Conservation (phyloP, 2,797 vertebrate genomes). For the Leptoclinus maculatus region DNA sequence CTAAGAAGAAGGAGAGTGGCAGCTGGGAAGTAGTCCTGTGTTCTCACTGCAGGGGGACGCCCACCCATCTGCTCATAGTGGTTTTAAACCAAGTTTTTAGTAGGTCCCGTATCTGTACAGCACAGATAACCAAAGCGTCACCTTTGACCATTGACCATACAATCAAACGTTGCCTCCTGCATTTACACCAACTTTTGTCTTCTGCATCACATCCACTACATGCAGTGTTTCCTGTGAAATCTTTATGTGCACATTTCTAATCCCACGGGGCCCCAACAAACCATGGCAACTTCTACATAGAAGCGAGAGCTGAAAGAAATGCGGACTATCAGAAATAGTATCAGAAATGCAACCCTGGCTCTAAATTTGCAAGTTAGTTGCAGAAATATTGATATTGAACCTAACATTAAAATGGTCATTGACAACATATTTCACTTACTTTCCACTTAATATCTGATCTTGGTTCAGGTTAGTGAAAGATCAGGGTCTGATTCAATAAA, state of each 20-base stretch:
- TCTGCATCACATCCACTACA: neutral
- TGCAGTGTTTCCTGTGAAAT: neutral
- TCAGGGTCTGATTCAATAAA: neutral
- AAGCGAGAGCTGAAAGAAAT: too few relatives aligned
- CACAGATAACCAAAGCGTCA: too few relatives aligned
- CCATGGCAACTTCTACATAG: neutral
- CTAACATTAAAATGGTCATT: too few relatives aligned
- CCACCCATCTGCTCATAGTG: constrained; percentile 11
- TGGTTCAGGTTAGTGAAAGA: neutral
- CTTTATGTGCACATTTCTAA: neutral
- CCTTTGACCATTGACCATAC: too few relatives aligned
- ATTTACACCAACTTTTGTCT: too few relatives aligned
- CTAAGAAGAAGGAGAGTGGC: constrained; percentile 14
- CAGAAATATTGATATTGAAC: too few relatives aligned
- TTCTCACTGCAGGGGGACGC: constrained; percentile 19
- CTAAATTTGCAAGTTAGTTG: too few relatives aligned
- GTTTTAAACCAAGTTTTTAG: too few relatives aligned
- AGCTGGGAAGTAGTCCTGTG: constrained; percentile 22
- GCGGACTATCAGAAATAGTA: too few relatives aligned
- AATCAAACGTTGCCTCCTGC: too few relatives aligned
- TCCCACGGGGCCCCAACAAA: neutral
- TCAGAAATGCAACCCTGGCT: too few relatives aligned
- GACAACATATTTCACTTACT: neutral
- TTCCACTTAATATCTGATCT: neutral
- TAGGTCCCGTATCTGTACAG: too few relatives aligned